Conservation (phyloP, 2,888 invertebrate genomes). For the Agrotis segetum region DNA sequence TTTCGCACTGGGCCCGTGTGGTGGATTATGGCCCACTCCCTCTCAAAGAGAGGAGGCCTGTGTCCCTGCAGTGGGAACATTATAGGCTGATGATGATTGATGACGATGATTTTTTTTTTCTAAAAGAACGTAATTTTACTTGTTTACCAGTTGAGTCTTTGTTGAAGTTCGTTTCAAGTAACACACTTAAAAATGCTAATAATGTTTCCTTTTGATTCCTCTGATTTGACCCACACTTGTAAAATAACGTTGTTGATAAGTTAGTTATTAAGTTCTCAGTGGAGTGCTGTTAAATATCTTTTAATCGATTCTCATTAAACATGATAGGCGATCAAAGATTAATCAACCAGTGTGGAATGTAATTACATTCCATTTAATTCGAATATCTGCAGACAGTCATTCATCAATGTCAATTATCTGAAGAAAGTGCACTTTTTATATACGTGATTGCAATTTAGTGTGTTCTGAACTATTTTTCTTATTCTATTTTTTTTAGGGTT, state of each 20-base stretch:
- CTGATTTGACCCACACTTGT: neutral
- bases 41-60: no score
- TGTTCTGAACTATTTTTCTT: neutral
- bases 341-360: conserved; percentile 32
- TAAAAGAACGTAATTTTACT: no score
- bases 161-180: no score
- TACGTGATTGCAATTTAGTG: neutral
- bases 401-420: conserved; percentile 24
- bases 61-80: no score
- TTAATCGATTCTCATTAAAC: conserved; percentile 18
- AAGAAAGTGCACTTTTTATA: conserved; percentile 15
- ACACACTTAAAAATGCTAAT: no score
- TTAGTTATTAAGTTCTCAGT: neutral
- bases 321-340: conserved; percentile 38
- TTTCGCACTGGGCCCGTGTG: no score
- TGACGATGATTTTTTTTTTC: no score
- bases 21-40: no score
- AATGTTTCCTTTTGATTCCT: no score
- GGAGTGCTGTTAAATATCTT: conserved; percentile 2
- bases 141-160: no score
- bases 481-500: no score
- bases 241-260: neutral
- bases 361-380: conserved; percentile 30
- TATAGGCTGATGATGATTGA: no score
- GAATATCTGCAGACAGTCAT: conserved; percentile 34